Evolutionary conservation across 2,797 vertebrate species (phyloP), one percentile per base, ranked within the genome.

Genomic region (Mus minutoides): DNA sequence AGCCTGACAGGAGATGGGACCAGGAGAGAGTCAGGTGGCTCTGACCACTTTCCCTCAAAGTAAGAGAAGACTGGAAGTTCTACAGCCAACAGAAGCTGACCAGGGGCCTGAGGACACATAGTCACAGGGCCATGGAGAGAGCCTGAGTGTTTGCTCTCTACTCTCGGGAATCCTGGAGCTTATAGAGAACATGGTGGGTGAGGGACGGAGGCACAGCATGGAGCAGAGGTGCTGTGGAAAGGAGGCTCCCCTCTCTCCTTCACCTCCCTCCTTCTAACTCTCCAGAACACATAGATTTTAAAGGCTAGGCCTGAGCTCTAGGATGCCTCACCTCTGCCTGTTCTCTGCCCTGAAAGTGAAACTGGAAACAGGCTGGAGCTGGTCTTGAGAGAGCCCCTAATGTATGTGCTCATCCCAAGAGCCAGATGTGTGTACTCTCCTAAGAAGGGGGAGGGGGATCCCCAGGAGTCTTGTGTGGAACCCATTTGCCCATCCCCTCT

Each of bases 101-200:
- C 10, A 8, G 54, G n/a, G 3, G 8, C 19, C n/a, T 43, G 52
- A n/a, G 64, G 5, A 17, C 7, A 0, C 2, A 1, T 7, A 6
- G 69, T 69, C 46, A 14, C 60, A 5, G 16, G 34, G 54, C 49
- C 54, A 26, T 31, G 4, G 62, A 64, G 22, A 26, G 21, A 11
- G 6, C 0, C 8, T 7, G 17, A n/a, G 19, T 8, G 9, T 37
- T 0, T 3, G 1, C 1, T n/a, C 22, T 24, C 52, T 89, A 75
- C 13, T 17, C 71, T 80, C 4, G 4, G 78, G 67, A 91, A 75
- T 31, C 58, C 88, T 7, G 1, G 0, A 34, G 21, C 22, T 82
- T 10, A 10, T 3, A 9, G 56, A 49, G 8, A 24, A 40, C 56
- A 24, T 9, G 76, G 34, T 22, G 10, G 5, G 69, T 10, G 8